Percentiles rank a stretch among this genome's conserved stretches.
phyloP scores from a whole-genome alignment of 2,888 invertebrate species.

The Pristionchus japonicus region DNA sequence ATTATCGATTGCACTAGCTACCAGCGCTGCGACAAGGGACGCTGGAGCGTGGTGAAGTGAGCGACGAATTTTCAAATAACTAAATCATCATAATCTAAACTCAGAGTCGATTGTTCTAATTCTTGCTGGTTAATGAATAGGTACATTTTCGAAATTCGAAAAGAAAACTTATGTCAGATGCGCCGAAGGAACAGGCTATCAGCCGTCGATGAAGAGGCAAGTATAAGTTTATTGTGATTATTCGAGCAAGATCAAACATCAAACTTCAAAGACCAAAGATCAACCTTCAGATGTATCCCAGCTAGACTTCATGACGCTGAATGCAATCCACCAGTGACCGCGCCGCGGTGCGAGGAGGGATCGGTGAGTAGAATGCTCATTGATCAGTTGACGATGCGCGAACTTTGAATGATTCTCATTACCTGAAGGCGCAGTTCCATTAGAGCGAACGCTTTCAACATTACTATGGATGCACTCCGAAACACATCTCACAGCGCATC shows the following conservation, averaged over 20 bases:
- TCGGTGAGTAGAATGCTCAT: slow-evolving; percentile 8
- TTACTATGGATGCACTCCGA: no score
- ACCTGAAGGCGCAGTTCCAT: no score
- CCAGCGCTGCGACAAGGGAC: slow-evolving; percentile 3
- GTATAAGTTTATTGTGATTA: neutral
- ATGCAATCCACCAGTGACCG: slow-evolving; percentile 30
- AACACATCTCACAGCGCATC: slow-evolving; percentile 34
- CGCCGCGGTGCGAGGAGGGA: slow-evolving; percentile 30
- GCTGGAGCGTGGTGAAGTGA: neutral
- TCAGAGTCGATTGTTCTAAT: no score
- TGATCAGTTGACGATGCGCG: no score
- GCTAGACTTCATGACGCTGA: neutral
- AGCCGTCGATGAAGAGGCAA: neutral
- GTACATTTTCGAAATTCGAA: no score
- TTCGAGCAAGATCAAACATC: no score
- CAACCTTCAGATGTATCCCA: neutral
- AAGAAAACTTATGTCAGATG: neutral
- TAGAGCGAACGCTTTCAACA: no score
- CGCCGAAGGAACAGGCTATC: neutral
- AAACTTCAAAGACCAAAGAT: neutral
- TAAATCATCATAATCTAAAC: neutral
- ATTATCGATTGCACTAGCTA: slow-evolving; percentile 18
- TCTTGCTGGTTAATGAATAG: no score
- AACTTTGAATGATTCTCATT: no score
- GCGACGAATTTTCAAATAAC: no score